These are phyloP conservation scores for Vimba vimba DNA, from an alignment of 2,113 vertebrate genomes.

Conservation along the genomic window DNA sequence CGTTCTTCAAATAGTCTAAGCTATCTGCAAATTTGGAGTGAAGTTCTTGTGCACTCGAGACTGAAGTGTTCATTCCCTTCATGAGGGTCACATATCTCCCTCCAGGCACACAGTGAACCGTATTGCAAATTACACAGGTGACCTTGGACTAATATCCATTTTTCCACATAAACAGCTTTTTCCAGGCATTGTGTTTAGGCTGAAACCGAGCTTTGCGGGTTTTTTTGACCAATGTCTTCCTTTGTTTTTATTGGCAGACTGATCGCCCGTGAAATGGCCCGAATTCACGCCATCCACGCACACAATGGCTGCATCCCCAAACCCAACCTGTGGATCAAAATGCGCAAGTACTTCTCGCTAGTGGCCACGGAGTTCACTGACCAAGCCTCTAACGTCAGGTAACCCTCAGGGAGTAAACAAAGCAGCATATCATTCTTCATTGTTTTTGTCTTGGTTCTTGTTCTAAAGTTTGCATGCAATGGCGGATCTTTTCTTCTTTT, in stretches of 20 bases:
- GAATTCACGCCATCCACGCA: constrained; percentile 91
- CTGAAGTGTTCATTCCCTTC: not conserved
- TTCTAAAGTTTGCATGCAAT: too few species aligned
- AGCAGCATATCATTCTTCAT: too few species aligned
- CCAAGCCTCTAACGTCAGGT: constrained; percentile 83
- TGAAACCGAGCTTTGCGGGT: not conserved
- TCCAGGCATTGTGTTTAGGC: not conserved
- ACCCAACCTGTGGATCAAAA: constrained; percentile 93
- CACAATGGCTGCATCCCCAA: constrained; percentile 93
- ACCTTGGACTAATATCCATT: constrained; percentile 14
- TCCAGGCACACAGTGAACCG: not conserved
- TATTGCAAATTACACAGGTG: not conserved
- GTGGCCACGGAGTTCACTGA: constrained; percentile 89
- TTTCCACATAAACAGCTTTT: not conserved
- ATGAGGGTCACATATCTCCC: not conserved
- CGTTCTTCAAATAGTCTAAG: not conserved
- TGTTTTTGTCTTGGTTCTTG: too few species aligned
- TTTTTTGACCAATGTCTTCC: not conserved
- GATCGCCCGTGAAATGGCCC: constrained; percentile 93
- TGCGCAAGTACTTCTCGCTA: constrained; percentile 89
- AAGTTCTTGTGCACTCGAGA: not conserved
- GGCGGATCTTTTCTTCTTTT: too few species aligned
- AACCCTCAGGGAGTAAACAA: constrained; percentile 42
- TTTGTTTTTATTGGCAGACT: constrained; percentile 73
- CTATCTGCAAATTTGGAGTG: not conserved